Evolutionary conservation across 2,113 vertebrate species (phyloP).

Genomic region (Nanger granti): DNA sequence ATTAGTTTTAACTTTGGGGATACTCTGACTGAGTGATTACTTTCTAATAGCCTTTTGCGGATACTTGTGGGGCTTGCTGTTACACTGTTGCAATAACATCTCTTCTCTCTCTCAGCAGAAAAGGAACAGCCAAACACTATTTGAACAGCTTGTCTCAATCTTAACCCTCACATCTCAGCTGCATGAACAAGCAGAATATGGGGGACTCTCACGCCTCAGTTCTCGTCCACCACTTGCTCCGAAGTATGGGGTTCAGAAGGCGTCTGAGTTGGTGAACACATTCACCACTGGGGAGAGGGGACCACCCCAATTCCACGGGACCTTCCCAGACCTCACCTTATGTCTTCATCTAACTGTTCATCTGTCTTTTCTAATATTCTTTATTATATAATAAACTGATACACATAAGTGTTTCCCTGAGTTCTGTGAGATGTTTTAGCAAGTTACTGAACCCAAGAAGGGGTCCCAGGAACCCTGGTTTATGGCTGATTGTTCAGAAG

Average conservation of each 20-base stretch:
- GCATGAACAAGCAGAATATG: neutral
- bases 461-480: neutral
- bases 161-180: neutral
- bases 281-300: neutral
- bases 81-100: neutral
- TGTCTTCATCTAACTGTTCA: neutral
- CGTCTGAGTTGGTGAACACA: neutral
- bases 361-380: neutral
- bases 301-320: neutral
- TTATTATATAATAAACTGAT: neutral
- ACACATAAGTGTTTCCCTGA: neutral
- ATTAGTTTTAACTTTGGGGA: neutral
- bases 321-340: neutral
- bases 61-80: neutral
- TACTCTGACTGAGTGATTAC: neutral
- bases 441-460: neutral
- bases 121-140: neutral
- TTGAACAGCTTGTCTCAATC: neutral
- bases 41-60: neutral
- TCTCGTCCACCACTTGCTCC: neutral
- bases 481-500: neutral
- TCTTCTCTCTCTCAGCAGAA: neutral
- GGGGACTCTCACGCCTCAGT: neutral
- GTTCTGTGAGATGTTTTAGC: neutral
- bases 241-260: neutral